Evolutionary conservation across 1,140 invertebrate genomes (phyloP).

Genomic region (Laupala kohalensis): DNA sequence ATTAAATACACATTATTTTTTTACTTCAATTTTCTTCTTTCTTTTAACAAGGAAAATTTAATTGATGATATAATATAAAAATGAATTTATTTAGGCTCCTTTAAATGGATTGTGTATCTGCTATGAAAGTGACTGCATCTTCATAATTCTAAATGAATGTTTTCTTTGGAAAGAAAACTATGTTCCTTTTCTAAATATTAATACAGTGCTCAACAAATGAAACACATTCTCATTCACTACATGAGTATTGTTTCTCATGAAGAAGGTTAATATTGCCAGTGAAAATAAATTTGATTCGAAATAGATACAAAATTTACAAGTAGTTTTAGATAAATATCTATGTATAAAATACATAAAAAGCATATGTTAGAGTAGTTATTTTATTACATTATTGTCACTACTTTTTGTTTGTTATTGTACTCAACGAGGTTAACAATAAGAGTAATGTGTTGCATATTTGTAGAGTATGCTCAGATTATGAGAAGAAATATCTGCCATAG

Average conservation of each 20-base stretch:
- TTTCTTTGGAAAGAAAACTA: not conserved
- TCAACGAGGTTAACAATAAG: not conserved
- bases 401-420: not conserved
- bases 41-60: not conserved
- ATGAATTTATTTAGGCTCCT: not conserved
- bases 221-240: not conserved
- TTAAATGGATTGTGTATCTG: no score
- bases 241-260: not conserved
- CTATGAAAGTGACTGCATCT: not conserved
- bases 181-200: not conserved
- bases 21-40: not conserved
- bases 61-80: not conserved
- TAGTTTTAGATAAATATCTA: not conserved
- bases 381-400: not conserved
- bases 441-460: not conserved
- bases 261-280: not conserved
- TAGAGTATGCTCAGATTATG: not conserved
- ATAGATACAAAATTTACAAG: not conserved
- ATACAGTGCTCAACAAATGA: not conserved
- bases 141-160: not conserved
- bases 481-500: not conserved
- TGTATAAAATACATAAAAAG: not conserved
- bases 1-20: not conserved
- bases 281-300: not conserved
- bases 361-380: not conserved